These are phyloP conservation scores for Metellina segmentata DNA, from an alignment of 2,888 invertebrate species.

Conservation along the genomic window DNA sequence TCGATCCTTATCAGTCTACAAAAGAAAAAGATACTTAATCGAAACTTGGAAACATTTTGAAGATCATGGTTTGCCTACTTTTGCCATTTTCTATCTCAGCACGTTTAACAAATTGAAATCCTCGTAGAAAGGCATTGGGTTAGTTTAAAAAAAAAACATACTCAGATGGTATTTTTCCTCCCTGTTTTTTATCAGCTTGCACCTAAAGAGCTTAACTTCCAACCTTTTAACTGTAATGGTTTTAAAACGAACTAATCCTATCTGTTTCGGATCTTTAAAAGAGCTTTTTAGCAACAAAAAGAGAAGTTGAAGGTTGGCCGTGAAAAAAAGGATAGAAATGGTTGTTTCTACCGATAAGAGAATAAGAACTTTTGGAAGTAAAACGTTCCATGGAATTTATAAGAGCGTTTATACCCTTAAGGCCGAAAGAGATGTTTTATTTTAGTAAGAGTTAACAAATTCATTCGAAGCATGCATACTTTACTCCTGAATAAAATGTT, in stretches of 20 bases:
- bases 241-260: slow-evolving; percentile 70
- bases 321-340: slow-evolving; percentile 43
- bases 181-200: slow-evolving; percentile 47
- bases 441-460: background rate
- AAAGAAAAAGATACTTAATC: background rate
- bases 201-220: slow-evolving; percentile 70
- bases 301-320: background rate
- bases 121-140: background rate
- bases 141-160: slow-evolving; percentile 19
- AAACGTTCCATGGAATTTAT: slow-evolving; percentile 45
- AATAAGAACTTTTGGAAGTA: slow-evolving; percentile 28
- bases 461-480: background rate
- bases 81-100: slow-evolving; percentile 20
- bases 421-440: slow-evolving; percentile 19
- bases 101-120: slow-evolving; percentile 39
- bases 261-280: slow-evolving; percentile 67
- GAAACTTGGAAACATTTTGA: background rate
- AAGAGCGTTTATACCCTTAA: slow-evolving; percentile 15
- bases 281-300: slow-evolving; percentile 55
- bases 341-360: slow-evolving; percentile 44
- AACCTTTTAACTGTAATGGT: slow-evolving; percentile 70
- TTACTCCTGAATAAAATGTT: background rate
- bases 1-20: background rate
- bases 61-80: slow-evolving; percentile 4
- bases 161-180: slow-evolving; percentile 38